Evolutionary conservation across 2,888 invertebrate species (phyloP).

Genomic region (Oeneis ivallda): DNA sequence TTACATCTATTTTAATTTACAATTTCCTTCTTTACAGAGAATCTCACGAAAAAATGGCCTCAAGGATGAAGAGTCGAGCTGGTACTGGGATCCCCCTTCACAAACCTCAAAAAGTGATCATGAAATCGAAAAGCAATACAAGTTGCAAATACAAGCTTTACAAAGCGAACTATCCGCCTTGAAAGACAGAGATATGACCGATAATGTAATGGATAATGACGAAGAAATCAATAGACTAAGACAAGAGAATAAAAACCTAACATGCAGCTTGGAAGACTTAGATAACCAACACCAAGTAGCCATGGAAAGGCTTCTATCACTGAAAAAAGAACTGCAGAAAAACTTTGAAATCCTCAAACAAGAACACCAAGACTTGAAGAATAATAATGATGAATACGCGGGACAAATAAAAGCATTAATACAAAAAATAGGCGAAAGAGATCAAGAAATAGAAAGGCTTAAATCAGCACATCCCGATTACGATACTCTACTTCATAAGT

Average conservation of each 20-base stretch:
- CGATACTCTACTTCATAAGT: conserved; percentile 71
- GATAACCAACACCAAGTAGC: conserved; percentile 88
- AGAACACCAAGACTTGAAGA: conserved; percentile 73
- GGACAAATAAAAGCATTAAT: conserved; percentile 68
- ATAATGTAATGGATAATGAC: conserved; percentile 52
- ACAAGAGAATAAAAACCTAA: conserved; percentile 81
- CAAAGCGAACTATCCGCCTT: conserved; percentile 71
- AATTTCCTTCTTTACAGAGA: conserved; percentile 65
- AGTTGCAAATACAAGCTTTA: conserved; percentile 62
- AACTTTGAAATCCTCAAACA: conserved; percentile 76
- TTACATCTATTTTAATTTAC: not conserved
- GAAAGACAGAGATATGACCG: conserved; percentile 56
- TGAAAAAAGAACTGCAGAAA: conserved; percentile 79
- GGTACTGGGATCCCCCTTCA: conserved; percentile 79
- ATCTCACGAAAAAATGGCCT: conserved; percentile 69
- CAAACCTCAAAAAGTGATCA: conserved; percentile 49
- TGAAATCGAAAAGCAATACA: conserved; percentile 56
- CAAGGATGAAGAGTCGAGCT: conserved; percentile 73
- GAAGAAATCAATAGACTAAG: conserved; percentile 76
- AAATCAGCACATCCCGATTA: conserved; percentile 57
- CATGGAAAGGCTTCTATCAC: conserved; percentile 80
- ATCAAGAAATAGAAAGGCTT: conserved; percentile 62
- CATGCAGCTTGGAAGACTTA: conserved; percentile 85
- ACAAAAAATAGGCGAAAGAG: conserved; percentile 69
- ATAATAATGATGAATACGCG: conserved; percentile 69